Base-by-base conservation (phyloP, 2,797 vertebrate genomes). In the Etheostoma perlongum region DNA sequence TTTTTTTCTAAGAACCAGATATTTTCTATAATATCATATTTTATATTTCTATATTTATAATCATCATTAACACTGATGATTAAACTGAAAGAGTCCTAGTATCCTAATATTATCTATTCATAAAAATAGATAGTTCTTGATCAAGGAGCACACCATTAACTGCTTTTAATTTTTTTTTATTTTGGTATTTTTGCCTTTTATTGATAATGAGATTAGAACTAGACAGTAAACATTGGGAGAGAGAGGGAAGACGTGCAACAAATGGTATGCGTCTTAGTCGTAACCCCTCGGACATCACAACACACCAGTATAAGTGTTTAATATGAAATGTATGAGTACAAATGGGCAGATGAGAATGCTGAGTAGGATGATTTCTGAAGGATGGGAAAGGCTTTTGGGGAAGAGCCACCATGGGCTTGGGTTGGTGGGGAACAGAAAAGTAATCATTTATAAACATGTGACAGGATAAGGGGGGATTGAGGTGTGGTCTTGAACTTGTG, bases 341-440 rank as follows among this genome's bases (percentile, higher is more conserved):
- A 52, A 57, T 19, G 33, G n/a, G 30, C 25, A 25, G 48, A 58
- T 65, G 63, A 74, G 42, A 44, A 44, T 46, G 52, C 46, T 66
- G 52, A 51, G 72, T 69, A 72, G 46, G 18, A 59, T 63, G 12
- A 23, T 30, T 44, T 25, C 30, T 69, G n/a, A 5, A 1, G 8
- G 36, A 33, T 47, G 36, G 9, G 48, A 18, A 61, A 62, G n/a
- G 60, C 27, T 46, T 40, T 44, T 42, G 58, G 8, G 58, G 23
- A 53, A 53, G 46, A 75, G 54, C 7, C 60, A 58, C 36, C 42
- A 15, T n/a, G 46, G 51, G 30, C 68, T 63, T 23, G 21, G 21
- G n/a, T n/a, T 5, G 44, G n/a, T n/a, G 19, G n/a, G 51, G 30
- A 13, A 42, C 59, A 65, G 27, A 55, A 61, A 69, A 15, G 5